Conservation (phyloP, 1,140 invertebrate genomes). For the Hyles euphorbiae region DNA sequence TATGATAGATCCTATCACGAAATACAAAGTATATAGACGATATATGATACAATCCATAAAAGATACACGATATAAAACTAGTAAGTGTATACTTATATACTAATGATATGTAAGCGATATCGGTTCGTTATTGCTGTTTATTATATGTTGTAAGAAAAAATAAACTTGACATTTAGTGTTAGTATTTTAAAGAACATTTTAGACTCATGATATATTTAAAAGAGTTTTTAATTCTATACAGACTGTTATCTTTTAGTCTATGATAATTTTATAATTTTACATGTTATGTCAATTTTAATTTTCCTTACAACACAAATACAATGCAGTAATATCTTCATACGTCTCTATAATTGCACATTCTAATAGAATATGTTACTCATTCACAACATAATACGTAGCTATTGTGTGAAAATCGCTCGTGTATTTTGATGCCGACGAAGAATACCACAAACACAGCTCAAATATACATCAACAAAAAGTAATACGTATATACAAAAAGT, state of each 20-base stretch:
- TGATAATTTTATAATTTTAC: constrained; percentile 10
- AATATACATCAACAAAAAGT: too few species aligned
- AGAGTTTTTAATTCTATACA: too few species aligned
- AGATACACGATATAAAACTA: background rate
- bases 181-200: too few species aligned
- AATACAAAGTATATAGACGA: too few species aligned
- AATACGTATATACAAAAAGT: too few species aligned
- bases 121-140: constrained; percentile 52
- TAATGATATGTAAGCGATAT: constrained; percentile 72
- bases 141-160: too few species aligned
- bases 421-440: background rate
- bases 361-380: constrained; percentile 13
- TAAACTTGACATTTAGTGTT: too few species aligned
- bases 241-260: too few species aligned
- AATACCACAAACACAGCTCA: too few species aligned
- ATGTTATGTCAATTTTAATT: constrained; percentile 11
- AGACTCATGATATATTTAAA: too few species aligned
- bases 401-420: background rate
- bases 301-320: too few species aligned
- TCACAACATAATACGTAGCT: constrained; percentile 12
- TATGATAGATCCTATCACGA: too few species aligned
- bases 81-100: constrained; percentile 52
- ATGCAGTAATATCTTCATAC: constrained; percentile 15
- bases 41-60: constrained; percentile 4
- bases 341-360: constrained; percentile 14